phyloP scores from a whole-genome alignment of 2,888 invertebrate genomes.

The Xanthia icteritia region DNA sequence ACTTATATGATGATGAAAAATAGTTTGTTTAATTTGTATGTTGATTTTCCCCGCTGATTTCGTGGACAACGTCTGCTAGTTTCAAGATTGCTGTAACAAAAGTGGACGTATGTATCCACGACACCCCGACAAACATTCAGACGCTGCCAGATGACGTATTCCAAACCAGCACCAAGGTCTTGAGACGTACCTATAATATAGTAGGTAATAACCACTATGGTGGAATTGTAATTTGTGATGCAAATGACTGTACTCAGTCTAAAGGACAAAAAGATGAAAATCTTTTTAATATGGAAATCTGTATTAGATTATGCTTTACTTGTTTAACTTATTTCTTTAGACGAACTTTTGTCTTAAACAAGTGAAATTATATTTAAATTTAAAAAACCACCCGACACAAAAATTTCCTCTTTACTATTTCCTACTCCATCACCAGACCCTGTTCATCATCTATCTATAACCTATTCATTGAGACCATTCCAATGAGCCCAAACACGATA shows the following conservation, averaged over 20 bases:
- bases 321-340: background rate
- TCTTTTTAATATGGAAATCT: slow-evolving; percentile 4
- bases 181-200: background rate
- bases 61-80: slow-evolving; percentile 39
- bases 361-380: too few species aligned
- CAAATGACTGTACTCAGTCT: slow-evolving; percentile 1
- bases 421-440: too few species aligned
- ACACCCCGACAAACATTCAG: slow-evolving; percentile 29
- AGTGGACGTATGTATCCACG: slow-evolving; percentile 46
- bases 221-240: background rate
- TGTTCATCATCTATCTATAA: too few species aligned
- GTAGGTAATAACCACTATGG: too few species aligned
- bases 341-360: background rate
- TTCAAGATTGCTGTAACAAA: slow-evolving; percentile 63
- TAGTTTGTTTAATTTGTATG: background rate
- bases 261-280: background rate
- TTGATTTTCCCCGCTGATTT: slow-evolving; percentile 33
- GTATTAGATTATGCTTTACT: slow-evolving; percentile 6
- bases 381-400: too few species aligned
- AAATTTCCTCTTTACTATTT: too few species aligned
- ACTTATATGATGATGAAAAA: background rate
- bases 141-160: slow-evolving; percentile 23
- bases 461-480: too few species aligned
- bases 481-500: too few species aligned
- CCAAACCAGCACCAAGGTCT: background rate